phyloP scores from a whole-genome alignment of 2,113 vertebrate genomes.

The Lophotis ruficrista region DNA sequence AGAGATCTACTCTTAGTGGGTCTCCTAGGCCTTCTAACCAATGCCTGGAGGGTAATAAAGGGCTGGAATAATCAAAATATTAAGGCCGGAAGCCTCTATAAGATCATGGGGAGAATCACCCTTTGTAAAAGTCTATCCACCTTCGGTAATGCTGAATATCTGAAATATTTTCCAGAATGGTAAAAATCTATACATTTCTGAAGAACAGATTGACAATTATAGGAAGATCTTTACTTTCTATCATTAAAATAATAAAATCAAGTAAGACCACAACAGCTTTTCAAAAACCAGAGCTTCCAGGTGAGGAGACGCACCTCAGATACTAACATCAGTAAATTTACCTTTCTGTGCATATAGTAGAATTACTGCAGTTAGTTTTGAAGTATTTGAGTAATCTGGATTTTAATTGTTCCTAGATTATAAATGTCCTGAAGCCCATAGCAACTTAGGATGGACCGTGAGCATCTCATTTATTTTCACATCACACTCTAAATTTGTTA shows the following conservation, averaged over 20 bases:
- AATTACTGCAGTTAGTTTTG: not conserved
- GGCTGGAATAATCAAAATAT: not conserved
- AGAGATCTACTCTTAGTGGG: not conserved
- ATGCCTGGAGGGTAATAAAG: not conserved
- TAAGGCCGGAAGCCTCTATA: not conserved
- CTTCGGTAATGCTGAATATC: not conserved
- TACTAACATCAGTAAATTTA: not conserved
- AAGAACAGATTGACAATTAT: not conserved
- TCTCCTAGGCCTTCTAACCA: not conserved
- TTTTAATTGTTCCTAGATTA: not conserved
- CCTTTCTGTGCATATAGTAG: not conserved
- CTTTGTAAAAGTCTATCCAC: not conserved
- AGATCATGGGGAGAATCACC: not conserved
- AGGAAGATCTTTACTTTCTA: not conserved
- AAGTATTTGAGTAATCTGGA: not conserved
- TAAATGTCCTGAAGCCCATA: not conserved
- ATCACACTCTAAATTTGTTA: not conserved
- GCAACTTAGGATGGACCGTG: not conserved
- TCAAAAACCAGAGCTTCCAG: not conserved
- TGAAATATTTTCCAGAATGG: not conserved
- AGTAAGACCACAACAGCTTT: not conserved
- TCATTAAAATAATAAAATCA: not conserved
- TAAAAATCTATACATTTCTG: not conserved
- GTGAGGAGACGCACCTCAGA: not conserved
- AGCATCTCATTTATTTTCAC: constrained; percentile 21